Conservation (phyloP, 2,797 vertebrate genomes). For the Hephaestus fuliginosus region DNA sequence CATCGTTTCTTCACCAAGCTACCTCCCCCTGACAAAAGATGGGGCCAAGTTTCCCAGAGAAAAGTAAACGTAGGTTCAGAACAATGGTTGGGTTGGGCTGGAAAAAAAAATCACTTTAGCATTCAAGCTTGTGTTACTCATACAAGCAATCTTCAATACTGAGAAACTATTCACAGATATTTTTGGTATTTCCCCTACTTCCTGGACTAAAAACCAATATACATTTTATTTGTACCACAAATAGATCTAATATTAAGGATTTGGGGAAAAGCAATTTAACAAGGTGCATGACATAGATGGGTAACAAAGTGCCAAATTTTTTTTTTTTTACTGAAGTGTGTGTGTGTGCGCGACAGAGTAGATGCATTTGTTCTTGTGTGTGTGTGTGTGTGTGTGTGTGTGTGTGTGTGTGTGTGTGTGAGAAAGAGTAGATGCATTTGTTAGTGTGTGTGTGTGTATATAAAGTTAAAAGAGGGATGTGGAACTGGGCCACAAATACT, state of each 20-base stretch:
- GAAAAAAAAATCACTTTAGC: conserved; percentile 67
- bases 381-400: conserved; percentile 29
- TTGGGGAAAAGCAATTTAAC: conserved; percentile 92
- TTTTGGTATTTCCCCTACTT: conserved; percentile 84
- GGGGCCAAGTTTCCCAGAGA: conserved; percentile 71
- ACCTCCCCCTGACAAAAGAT: conserved; percentile 65
- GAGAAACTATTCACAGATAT: conserved; percentile 83
- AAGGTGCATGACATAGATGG: conserved; percentile 96
- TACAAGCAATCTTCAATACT: conserved; percentile 80
- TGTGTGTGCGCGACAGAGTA: conserved; percentile 80
- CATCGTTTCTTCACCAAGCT: conserved; percentile 68
- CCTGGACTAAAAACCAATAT: conserved; percentile 89
- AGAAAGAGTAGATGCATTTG: too few species aligned
- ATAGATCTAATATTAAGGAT: conserved; percentile 90
- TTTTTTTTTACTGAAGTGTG: conserved; percentile 81
- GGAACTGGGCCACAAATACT: conserved; percentile 90
- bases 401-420: conserved; percentile 37
- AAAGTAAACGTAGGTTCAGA: conserved; percentile 74
- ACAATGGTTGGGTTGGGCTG: conserved; percentile 67
- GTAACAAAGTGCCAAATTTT: conserved; percentile 96
- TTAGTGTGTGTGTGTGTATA: conserved; percentile 14
- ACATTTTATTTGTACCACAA: conserved; percentile 90
- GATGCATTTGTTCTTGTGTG: conserved; percentile 42
- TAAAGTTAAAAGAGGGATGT: conserved; percentile 69
- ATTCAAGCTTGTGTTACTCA: conserved; percentile 75